Percentiles rank a stretch among this genome's conserved stretches.
phyloP scores from a whole-genome alignment of 1,140 invertebrate genomes.

The Riptortus pedestris region DNA sequence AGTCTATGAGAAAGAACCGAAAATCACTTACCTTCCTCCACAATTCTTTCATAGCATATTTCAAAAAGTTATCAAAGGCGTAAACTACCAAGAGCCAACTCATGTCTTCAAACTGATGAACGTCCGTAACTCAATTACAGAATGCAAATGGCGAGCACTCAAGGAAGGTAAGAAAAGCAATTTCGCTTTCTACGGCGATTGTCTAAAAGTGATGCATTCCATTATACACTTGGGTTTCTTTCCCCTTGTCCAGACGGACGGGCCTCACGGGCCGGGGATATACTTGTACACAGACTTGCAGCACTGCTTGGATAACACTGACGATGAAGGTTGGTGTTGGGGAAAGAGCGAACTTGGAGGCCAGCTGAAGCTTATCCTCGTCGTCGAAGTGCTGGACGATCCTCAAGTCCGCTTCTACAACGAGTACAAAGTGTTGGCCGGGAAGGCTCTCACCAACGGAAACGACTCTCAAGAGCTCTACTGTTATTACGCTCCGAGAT shows the following conservation, averaged over 20 bases:
- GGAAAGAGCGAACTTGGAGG: slow-evolving; percentile 17
- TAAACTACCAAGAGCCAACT: background rate
- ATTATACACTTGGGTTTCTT: background rate
- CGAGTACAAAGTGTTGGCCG: too few species aligned
- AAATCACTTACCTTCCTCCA: background rate
- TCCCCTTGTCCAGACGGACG: background rate
- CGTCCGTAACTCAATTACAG: background rate
- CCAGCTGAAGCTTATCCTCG: background rate
- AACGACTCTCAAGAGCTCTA: background rate
- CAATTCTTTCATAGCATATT: background rate
- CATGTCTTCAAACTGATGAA: slow-evolving; percentile 6
- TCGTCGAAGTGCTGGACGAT: background rate
- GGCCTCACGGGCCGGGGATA: background rate
- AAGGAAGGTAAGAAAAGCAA: background rate
- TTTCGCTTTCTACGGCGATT: background rate
- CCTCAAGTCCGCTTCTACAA: background rate
- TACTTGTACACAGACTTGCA: background rate
- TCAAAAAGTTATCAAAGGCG: background rate
- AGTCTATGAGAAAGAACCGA: background rate
- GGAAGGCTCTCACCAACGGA: background rate
- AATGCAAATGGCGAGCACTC: background rate
- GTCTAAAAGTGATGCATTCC: background rate
- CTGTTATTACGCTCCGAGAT: background rate
- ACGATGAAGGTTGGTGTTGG: background rate
- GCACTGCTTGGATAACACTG: background rate